Evolutionary conservation across 1,140 invertebrate species (phyloP).

Genomic region (Orchestia grillus): DNA sequence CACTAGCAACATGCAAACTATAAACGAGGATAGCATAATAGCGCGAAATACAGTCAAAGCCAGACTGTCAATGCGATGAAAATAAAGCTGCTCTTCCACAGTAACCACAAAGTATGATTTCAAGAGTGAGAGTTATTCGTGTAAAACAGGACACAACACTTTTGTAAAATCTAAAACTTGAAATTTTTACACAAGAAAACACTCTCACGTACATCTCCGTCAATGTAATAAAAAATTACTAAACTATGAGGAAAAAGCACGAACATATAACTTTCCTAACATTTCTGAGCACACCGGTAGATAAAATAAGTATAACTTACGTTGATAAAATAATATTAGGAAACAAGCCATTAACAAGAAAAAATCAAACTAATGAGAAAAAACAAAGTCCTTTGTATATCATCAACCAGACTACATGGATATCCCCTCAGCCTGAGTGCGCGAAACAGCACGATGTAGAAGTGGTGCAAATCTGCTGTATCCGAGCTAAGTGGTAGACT

Average conservation of each 20-base stretch:
- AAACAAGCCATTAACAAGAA: background rate
- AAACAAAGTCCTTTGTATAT: background rate
- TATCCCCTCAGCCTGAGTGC: background rate
- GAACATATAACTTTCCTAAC: too few species aligned
- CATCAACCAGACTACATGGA: background rate
- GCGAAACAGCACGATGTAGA: background rate
- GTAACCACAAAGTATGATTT: background rate
- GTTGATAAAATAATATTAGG: background rate
- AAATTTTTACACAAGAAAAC: too few species aligned
- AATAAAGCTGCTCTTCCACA: background rate
- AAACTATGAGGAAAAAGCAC: too few species aligned
- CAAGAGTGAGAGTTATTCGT: too few species aligned
- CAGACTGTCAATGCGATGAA: background rate
- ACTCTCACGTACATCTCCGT: too few species aligned
- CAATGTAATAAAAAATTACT: too few species aligned
- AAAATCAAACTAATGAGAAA: background rate
- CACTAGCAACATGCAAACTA: background rate
- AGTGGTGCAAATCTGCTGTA: constrained; percentile 11
- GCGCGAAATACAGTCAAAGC: background rate
- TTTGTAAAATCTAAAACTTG: too few species aligned
- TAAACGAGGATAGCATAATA: background rate
- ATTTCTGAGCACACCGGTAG: too few species aligned
- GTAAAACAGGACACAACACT: too few species aligned
- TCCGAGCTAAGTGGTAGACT: background rate
- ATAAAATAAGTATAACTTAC: too few species aligned